Conservation (phyloP, 2,113 vertebrate species). For the Mesocricetus auratus region DNA sequence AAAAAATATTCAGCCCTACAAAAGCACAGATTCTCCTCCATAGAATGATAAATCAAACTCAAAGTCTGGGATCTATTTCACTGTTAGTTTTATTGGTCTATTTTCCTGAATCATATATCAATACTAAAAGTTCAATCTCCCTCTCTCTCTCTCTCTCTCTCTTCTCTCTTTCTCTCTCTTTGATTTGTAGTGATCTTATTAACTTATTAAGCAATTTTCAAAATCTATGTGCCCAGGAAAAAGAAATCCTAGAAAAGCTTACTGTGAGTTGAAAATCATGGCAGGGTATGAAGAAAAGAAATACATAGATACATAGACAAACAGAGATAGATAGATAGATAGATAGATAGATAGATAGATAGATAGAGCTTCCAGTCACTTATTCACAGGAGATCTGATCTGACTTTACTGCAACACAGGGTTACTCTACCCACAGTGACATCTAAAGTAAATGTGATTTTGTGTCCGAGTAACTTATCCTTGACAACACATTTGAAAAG, state of each 20-base stretch:
- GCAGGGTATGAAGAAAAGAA: too few species aligned
- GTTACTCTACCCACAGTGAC: not conserved
- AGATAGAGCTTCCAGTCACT: not conserved
- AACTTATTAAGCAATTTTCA: too few species aligned
- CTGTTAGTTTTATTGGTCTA: not conserved
- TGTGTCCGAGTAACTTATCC: slow-evolving; percentile 3
- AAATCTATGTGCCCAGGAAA: too few species aligned
- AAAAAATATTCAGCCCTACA: too few species aligned
- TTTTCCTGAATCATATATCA: not conserved
- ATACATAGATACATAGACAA: too few species aligned
- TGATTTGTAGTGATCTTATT: too few species aligned
- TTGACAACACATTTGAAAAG: not conserved
- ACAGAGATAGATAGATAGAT: accelerated
- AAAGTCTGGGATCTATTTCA: not conserved
- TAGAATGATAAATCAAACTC: not conserved
- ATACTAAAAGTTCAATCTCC: not conserved
- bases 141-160: not conserved
- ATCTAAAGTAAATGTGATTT: slow-evolving; percentile 24
- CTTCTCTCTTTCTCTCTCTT: not conserved
- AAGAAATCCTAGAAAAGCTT: too few species aligned
- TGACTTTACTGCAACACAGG: not conserved
- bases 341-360: not conserved
- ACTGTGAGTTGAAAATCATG: too few species aligned
- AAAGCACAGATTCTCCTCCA: not conserved
- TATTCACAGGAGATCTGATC: not conserved